These are phyloP conservation scores for Hyppa rectilinea DNA, from an alignment of 2,888 invertebrate species.

Conservation along the genomic window DNA sequence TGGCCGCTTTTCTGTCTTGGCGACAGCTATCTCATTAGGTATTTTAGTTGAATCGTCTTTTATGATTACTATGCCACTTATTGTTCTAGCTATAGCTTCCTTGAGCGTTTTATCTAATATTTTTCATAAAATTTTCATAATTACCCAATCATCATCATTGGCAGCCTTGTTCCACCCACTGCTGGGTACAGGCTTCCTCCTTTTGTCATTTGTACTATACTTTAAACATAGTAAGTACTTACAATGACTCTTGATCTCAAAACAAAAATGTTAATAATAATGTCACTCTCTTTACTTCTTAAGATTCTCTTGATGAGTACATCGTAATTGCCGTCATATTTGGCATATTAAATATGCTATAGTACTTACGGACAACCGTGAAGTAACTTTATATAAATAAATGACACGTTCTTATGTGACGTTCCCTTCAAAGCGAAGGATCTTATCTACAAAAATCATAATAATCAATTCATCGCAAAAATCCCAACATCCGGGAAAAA, in stretches of 20 bases:
- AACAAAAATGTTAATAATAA: too few relatives aligned
- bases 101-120: not conserved
- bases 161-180: too few relatives aligned
- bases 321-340: too few relatives aligned
- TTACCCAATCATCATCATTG: too few relatives aligned
- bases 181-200: too few relatives aligned
- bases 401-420: not conserved
- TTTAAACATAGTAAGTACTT: too few relatives aligned
- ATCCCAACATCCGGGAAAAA: slow-evolving; percentile 50
- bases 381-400: too few relatives aligned
- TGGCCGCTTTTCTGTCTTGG: not conserved
- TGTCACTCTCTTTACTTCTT: too few relatives aligned
- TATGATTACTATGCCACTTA: not conserved
- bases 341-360: too few relatives aligned
- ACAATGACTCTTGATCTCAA: slow-evolving; percentile 8
- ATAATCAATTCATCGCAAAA: not conserved
- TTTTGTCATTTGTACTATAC: too few relatives aligned
- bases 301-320: too few relatives aligned
- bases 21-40: not conserved
- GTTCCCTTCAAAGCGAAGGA: slow-evolving; percentile 8
- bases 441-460: not conserved
- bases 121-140: not conserved
- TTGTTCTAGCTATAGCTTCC: not conserved
- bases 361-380: too few relatives aligned
- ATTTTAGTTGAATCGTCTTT: not conserved